Evolutionary conservation across 2,113 vertebrate species (phyloP).

Genomic region (Toxotes jaculatrix): DNA sequence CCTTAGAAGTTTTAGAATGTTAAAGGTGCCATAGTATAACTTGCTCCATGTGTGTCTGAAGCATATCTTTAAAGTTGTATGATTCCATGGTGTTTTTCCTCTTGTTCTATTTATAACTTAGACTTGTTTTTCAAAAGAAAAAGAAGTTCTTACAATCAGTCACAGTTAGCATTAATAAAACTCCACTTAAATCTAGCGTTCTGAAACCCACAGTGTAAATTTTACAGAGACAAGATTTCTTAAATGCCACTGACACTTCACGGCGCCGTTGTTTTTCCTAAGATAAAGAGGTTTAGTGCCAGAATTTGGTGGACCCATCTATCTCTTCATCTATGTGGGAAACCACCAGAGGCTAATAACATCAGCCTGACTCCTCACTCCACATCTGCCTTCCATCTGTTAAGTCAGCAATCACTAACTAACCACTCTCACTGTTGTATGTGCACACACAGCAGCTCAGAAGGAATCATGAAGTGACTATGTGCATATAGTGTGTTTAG

Average conservation of each 20-base stretch:
- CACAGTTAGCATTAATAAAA: not conserved
- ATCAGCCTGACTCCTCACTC: conserved; percentile 40
- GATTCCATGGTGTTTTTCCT: not conserved
- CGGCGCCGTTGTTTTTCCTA: not conserved
- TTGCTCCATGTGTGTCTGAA: not conserved
- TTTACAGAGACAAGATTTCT: not conserved
- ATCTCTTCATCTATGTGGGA: conserved; percentile 43
- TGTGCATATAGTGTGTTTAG: conserved; percentile 6
- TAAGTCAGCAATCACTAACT: conserved; percentile 50
- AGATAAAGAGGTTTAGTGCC: conserved; percentile 46
- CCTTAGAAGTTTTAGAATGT: not conserved
- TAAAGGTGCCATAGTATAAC: not conserved
- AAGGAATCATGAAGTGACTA: not conserved
- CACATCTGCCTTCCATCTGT: conserved; percentile 64
- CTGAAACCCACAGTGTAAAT: not conserved
- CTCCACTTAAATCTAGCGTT: not conserved
- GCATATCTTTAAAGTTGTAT: not conserved
- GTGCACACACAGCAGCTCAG: conserved; percentile 6
- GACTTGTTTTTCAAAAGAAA: not conserved
- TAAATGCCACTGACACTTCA: not conserved
- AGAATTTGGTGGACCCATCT: conserved; percentile 27
- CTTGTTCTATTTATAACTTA: not conserved
- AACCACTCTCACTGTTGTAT: conserved; percentile 9
- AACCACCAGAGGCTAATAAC: conserved; percentile 47
- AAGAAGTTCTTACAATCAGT: not conserved